phyloP scores from a whole-genome alignment of 2,113 vertebrate species.

The Oenanthe oenanthe region DNA sequence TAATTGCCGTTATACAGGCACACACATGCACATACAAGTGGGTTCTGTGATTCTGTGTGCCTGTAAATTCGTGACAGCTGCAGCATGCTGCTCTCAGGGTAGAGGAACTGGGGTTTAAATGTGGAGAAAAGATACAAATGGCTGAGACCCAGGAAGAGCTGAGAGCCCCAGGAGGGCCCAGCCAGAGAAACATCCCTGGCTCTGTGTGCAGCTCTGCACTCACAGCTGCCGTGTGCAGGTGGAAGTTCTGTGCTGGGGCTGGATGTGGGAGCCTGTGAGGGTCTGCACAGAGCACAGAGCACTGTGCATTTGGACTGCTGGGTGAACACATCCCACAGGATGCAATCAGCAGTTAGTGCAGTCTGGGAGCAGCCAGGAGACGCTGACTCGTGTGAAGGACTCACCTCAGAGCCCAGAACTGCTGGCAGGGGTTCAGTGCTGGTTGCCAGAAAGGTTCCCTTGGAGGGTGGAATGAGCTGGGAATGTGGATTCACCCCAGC shows the following conservation, averaged over 20 bases:
- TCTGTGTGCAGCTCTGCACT: background rate
- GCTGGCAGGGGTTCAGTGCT: background rate
- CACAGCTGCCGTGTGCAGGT: background rate
- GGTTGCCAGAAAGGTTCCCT: constrained; percentile 10
- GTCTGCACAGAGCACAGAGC: background rate
- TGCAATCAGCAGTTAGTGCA: constrained; percentile 37
- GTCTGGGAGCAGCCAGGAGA: background rate
- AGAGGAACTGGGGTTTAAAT: background rate
- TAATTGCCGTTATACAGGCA: background rate
- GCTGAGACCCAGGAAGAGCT: background rate
- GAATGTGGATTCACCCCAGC: background rate
- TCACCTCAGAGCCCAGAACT: background rate
- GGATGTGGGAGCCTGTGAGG: background rate
- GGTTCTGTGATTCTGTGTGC: background rate
- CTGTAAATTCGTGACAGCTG: background rate
- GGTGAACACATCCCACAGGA: background rate
- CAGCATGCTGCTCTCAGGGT: background rate
- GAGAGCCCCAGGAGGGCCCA: too few species aligned
- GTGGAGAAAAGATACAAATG: background rate
- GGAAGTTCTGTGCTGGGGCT: background rate
- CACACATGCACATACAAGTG: background rate
- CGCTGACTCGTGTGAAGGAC: constrained; percentile 16
- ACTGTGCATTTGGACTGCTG: background rate
- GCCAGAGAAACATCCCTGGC: background rate
- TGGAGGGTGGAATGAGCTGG: background rate